A percentile compares a stretch with the other conserved stretches of the same genome.
phyloP scores from a whole-genome alignment of 2,888 invertebrate species.

The Monoplex corrugatus region DNA sequence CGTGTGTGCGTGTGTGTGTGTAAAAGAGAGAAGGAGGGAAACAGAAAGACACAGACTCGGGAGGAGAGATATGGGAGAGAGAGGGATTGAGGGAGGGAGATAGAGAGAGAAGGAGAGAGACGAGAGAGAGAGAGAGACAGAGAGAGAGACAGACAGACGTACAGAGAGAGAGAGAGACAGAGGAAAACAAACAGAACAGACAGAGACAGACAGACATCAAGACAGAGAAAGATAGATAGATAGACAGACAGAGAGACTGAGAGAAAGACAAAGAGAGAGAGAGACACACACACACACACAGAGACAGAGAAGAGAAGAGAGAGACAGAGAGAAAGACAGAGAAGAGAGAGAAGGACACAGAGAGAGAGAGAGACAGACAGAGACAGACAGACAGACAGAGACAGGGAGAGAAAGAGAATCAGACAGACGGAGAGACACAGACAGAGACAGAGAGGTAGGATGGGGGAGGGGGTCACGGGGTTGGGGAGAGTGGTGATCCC shows the following conservation, averaged over 20 bases:
- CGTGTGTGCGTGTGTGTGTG: no score
- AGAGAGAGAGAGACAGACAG: background rate
- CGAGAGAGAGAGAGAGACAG: background rate
- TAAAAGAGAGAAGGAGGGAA: constrained; percentile 17
- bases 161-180: background rate
- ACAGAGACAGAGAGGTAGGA: no score
- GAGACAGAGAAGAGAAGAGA: background rate
- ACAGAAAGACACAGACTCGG: background rate
- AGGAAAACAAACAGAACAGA: background rate
- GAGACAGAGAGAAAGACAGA: background rate
- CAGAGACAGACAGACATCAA: no score
- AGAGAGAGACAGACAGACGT: background rate
- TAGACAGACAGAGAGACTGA: background rate
- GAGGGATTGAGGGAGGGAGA: background rate
- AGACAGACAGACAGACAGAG: background rate
- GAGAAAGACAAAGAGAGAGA: constrained; percentile 26
- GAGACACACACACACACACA: background rate
- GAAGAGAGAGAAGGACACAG: background rate
- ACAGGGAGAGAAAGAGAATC: background rate
- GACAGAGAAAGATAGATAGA: constrained; percentile 12
- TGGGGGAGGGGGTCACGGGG: no score
- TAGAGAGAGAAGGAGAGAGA: background rate
- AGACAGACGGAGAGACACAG: background rate
- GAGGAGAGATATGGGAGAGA: no score
- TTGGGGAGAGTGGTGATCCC: no score